Base-by-base conservation (phyloP, 1,140 invertebrate species). In the Alviniconcha marisindica region DNA sequence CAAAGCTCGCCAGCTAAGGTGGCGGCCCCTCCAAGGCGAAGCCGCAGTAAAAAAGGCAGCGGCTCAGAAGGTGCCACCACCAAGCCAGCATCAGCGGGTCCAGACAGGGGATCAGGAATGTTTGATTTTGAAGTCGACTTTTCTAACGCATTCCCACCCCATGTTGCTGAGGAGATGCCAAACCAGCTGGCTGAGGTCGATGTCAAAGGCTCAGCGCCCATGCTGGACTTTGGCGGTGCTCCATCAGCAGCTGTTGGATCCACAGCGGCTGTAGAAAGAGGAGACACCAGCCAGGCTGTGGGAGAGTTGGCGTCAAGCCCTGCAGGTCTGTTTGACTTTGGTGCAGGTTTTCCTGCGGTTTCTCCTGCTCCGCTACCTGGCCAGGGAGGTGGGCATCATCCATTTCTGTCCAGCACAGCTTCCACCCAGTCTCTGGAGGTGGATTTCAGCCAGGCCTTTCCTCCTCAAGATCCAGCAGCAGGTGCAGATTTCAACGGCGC, bases 21-120 rank as follows among this genome's bases (percentile, higher is more conserved):
- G 38, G 73, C 51, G 24, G 73, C 73, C 3, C 73, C 73, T 1
- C 73, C 73, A 31, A 76, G 73, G 38, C 73, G 73, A 2, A 76
- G 14, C 36, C 69, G 73, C 14, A 76, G 73, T 42, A 76, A 76
- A 31, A 76, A 40, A 42, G 73, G 73, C 24, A 76, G 73, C n/a
- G 40, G 31, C 12, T 51, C 73, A 51, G 73, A 76, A 28, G 44
- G 14, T 7, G n/a, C 42, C 4, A 31, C 33, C 7, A 24, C 1
- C 1, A 12, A 76, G 40, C 28, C 73, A 28, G 24, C 73, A 31
- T n/a, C n/a, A 33, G 18, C n/a, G n/a, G n/a, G 15, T 33, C 7
- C 2, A 21, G 38, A 1, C 2, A 31, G 4, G 42, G 2, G 1
- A n/a, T 76, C 42, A 5, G 73, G 73, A 28, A 38, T 48, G 44